Evolutionary conservation across 2,113 vertebrate species (phyloP), one percentile per base, ranked within the genome.

Genomic region (Elephas maximus): DNA sequence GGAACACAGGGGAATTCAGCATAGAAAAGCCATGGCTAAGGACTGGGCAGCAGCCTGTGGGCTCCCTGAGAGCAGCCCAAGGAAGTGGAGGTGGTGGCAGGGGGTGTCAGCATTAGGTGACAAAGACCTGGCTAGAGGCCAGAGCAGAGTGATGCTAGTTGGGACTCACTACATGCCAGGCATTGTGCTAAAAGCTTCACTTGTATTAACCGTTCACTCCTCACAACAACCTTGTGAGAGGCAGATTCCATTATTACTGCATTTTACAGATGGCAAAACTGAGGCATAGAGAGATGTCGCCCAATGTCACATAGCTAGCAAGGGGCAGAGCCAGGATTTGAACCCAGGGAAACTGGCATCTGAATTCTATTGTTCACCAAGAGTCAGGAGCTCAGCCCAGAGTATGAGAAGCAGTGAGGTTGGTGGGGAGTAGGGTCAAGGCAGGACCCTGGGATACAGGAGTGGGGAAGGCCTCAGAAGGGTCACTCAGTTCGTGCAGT

Each of bases 321-420:
- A 96, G 20, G 17, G 28, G 53, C 48, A 90, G 76, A 81, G 60
- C 15, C 62, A 91, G 74, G 90, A 77, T 67, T 30, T 41, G 37
- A 95, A 69, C 7, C 21, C 37, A 62, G 51, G 37, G 18, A 88
- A 57, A 6, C 24, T n/a, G 18, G 69, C 20, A 74, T 65, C 71
- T 77, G 63, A 92, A 30, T 62, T 91, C 8, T 15, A 17, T 78
- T 23, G 45, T 96, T 63, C 88, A 67, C 18, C 24, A n/a, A 41
- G 15, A 91, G 11, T 48, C 73, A 76, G 45, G 37, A 57, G 45
- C 76, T 91, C 63, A 33, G 41, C 41, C 23, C n/a, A 76, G 73
- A 69, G 17, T 62, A 90, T 48, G 53, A 95, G 62, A 77, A 80
- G 17, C 15, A 60, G 71, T 8, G 1, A 78, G 24, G 41, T 41